Conservation (phyloP, 2,113 vertebrate species). For the Tragelaphus buxtoni region DNA sequence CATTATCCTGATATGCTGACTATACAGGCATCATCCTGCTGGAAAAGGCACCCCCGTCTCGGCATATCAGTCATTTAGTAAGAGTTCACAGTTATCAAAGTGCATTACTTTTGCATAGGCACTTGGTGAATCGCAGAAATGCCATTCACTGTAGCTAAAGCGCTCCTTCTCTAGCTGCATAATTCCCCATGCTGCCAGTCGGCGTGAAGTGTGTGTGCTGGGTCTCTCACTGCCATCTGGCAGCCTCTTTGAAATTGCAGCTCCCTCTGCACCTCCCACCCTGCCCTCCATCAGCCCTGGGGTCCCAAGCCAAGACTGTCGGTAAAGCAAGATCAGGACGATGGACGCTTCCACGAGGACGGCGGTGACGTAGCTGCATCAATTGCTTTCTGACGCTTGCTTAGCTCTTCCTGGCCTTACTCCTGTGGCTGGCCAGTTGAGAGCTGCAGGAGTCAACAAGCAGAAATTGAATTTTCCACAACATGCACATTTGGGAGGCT, state of each 20-base stretch:
- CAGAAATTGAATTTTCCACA: not conserved
- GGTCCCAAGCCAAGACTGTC: not conserved
- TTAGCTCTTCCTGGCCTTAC: not conserved
- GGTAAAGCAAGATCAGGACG: not conserved
- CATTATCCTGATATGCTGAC: not conserved
- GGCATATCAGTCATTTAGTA: not conserved
- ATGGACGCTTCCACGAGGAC: rapidly evolving
- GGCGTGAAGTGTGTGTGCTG: not conserved
- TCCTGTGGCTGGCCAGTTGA: not conserved
- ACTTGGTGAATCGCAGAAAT: not conserved
- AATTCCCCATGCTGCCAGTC: not conserved
- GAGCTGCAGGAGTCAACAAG: not conserved
- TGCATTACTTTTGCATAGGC: not conserved
- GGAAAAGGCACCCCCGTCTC: not conserved
- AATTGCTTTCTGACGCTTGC: not conserved
- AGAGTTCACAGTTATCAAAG: slow-evolving; percentile 3
- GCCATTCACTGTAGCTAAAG: not conserved
- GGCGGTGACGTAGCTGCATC: not conserved
- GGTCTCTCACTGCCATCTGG: slow-evolving; percentile 11
- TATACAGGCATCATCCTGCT: not conserved
- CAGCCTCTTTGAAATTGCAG: not conserved
- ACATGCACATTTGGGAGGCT: not conserved
- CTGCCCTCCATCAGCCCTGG: not conserved
- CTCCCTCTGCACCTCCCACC: not conserved
- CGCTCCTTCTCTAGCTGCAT: slow-evolving; percentile 1